Conservation (phyloP, 2,113 vertebrate species). For the Burhinus oedicnemus region DNA sequence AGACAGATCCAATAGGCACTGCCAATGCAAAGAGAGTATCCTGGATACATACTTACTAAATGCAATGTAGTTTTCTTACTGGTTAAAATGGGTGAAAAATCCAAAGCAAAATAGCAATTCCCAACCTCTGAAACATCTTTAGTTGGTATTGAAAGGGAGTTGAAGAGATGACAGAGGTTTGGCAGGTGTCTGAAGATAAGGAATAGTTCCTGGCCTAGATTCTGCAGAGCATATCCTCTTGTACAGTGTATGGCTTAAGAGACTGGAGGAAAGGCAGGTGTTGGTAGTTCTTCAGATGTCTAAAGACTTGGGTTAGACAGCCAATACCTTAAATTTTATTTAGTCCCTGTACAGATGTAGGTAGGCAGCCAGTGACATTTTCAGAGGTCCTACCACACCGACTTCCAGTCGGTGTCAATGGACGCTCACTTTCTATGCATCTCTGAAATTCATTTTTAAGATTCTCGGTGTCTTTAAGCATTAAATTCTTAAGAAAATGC, state of each 20-base stretch:
- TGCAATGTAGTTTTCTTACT: background rate
- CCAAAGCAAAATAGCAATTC: background rate
- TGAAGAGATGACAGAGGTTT: background rate
- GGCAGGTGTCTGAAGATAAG: background rate
- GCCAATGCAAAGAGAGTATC: background rate
- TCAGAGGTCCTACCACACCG: background rate
- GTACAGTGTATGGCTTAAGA: background rate
- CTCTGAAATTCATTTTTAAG: background rate
- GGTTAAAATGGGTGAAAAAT: background rate
- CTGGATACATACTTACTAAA: background rate
- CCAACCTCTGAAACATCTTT: background rate
- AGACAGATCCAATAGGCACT: background rate
- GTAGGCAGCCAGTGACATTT: background rate
- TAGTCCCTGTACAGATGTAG: background rate
- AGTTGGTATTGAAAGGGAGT: background rate
- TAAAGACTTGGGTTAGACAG: background rate
- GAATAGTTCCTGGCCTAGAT: background rate
- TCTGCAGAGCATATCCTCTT: background rate
- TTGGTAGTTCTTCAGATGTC: background rate
- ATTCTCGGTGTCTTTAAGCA: background rate
- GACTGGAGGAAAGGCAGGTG: background rate
- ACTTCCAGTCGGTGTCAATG: background rate
- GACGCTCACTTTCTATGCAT: background rate
- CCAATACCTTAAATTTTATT: background rate
- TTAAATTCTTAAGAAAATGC: background rate